Evolutionary conservation across 2,113 vertebrate species (phyloP).

Genomic region (Macaca nemestrina): DNA sequence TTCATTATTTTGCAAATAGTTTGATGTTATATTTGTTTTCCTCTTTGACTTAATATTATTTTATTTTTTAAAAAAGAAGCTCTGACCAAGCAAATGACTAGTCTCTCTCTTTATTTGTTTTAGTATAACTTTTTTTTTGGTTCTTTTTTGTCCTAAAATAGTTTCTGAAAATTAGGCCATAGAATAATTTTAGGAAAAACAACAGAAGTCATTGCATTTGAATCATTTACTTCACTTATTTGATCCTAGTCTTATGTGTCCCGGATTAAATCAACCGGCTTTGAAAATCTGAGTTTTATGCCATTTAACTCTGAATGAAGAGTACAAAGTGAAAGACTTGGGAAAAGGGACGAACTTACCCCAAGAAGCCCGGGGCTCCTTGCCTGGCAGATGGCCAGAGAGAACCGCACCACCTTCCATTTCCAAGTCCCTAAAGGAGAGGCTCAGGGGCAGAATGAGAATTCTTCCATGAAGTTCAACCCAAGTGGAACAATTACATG

Average conservation of each 20-base stretch:
- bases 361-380: conserved; percentile 76
- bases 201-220: not conserved
- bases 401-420: not conserved
- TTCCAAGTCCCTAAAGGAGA: conserved; percentile 64
- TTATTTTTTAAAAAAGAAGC: not conserved
- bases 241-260: not conserved
- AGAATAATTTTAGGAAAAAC: not conserved
- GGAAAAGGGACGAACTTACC: conserved; percentile 81
- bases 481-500: not conserved
- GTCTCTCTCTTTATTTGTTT: not conserved
- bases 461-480: not conserved
- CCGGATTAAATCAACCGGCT: not conserved
- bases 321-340: not conserved
- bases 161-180: not conserved
- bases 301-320: not conserved
- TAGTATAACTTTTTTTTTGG: not conserved
- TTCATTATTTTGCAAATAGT: not conserved
- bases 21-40: not conserved
- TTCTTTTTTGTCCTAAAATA: not conserved
- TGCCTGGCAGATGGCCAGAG: conserved; percentile 28
- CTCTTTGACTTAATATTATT: not conserved
- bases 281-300: not conserved
- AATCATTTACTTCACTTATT: not conserved
- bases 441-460: not conserved
- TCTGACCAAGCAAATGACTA: not conserved